Evolutionary conservation across 2,797 vertebrate species (phyloP).

Genomic region (Neosilurus hyrtlii): DNA sequence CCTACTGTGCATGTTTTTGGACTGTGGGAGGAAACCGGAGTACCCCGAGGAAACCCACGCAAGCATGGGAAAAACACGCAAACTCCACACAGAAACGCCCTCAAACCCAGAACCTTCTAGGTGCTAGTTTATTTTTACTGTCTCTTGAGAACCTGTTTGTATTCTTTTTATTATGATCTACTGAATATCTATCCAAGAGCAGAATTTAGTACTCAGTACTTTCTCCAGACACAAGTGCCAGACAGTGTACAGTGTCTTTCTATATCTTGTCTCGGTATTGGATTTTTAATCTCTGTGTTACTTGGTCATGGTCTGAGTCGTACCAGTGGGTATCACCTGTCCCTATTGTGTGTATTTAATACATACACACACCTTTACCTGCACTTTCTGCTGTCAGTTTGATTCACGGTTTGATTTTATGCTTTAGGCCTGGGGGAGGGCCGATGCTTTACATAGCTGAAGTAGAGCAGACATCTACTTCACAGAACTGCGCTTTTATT

Average conservation of each 20-base stretch:
- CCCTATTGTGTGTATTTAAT: neutral
- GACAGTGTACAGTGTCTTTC: neutral
- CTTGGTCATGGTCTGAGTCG: neutral
- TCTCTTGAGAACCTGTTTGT: neutral
- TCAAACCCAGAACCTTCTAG: too few species aligned
- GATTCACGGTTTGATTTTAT: conserved; percentile 40
- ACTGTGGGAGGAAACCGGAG: too few species aligned
- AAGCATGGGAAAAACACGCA: too few species aligned
- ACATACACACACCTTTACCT: conserved; percentile 23
- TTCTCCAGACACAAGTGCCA: neutral
- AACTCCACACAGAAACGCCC: too few species aligned
- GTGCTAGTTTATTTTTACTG: neutral
- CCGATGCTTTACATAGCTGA: conserved; percentile 31
- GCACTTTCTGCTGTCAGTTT: conserved; percentile 31
- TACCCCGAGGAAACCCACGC: too few species aligned
- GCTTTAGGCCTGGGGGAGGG: conserved; percentile 25
- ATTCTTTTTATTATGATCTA: neutral
- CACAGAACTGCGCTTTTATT: conserved; percentile 17
- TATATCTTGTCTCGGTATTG: neutral
- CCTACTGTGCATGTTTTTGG: too few species aligned
- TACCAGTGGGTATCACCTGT: conserved; percentile 12
- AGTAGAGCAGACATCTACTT: conserved; percentile 29
- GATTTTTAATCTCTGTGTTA: neutral
- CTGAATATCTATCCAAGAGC: too few species aligned
- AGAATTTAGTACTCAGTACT: neutral